These are phyloP conservation scores for Nemotelus pantherinus DNA, from an alignment of 2,888 invertebrate species.

Conservation along the genomic window DNA sequence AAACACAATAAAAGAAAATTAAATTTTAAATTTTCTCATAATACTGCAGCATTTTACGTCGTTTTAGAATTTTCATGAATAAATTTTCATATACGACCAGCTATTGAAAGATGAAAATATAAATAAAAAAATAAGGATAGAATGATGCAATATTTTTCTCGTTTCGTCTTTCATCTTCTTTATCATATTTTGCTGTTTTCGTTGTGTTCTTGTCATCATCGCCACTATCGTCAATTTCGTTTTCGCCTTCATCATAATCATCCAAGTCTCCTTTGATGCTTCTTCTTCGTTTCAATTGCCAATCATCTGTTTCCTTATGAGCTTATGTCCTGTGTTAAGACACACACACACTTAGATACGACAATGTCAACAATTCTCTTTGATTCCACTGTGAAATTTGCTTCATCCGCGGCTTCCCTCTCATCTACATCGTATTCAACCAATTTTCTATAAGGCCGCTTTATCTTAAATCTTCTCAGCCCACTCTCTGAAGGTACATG, in stretches of 20 bases:
- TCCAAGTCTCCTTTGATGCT: conserved; percentile 21
- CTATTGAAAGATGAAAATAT: conserved; percentile 1
- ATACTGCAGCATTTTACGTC: background rate
- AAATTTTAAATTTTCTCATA: conserved; percentile 32
- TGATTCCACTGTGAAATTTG: conserved; percentile 1
- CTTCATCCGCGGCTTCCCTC: conserved; percentile 22
- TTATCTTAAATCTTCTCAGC: conserved; percentile 46
- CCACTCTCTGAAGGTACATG: background rate
- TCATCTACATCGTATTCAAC: background rate
- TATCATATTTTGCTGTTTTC: conserved; percentile 1
- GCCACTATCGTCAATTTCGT: background rate
- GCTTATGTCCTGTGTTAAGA: conserved; percentile 49
- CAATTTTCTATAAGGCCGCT: conserved; percentile 13
- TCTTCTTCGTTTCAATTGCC: conserved; percentile 47
- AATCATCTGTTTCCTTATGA: conserved; percentile 50
- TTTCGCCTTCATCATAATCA: background rate
- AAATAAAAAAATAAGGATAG: conserved; percentile 13
- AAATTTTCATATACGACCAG: conserved; percentile 20
- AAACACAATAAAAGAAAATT: conserved; percentile 33
- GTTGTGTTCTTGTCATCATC: background rate
- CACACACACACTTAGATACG: conserved; percentile 19
- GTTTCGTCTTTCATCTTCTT: background rate
- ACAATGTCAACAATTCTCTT: background rate
- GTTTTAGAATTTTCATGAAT: conserved; percentile 31
- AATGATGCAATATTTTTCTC: conserved; percentile 22